phyloP scores from a whole-genome alignment of 2,113 vertebrate species.

The Antennarius striatus region DNA sequence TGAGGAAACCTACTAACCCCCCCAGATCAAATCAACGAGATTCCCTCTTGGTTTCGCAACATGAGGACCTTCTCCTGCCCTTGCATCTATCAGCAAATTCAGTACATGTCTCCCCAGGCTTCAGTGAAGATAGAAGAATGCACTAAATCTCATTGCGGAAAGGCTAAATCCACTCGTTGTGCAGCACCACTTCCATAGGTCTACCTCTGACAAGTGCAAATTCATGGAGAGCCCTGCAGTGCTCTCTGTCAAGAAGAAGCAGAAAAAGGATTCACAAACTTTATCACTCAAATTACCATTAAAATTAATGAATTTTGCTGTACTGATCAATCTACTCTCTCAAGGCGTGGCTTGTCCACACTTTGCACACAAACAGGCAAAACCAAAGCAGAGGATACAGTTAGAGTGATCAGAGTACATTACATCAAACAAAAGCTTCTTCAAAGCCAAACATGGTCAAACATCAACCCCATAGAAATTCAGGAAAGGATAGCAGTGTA shows the following conservation, averaged over 20 bases:
- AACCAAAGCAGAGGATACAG: constrained; percentile 5
- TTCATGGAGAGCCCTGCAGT: constrained; percentile 18
- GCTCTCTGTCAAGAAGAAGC: constrained; percentile 1
- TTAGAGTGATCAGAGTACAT: no score
- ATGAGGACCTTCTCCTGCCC: constrained; percentile 36
- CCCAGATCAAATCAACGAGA: constrained; percentile 34
- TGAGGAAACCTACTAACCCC: no score
- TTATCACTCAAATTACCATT: not conserved
- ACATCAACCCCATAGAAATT: no score
- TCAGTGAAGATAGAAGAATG: constrained; percentile 54
- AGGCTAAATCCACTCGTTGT: constrained; percentile 62
- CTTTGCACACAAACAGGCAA: not conserved
- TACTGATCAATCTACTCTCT: no score
- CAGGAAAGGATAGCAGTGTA: no score
- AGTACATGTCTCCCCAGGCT: constrained; percentile 56
- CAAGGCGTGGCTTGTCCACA: no score
- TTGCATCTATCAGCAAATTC: constrained; percentile 50
- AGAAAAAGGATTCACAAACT: not conserved
- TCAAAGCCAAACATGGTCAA: no score
- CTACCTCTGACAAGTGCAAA: constrained; percentile 44
- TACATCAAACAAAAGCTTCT: no score
- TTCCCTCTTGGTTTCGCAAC: constrained; percentile 45
- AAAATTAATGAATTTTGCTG: not conserved
- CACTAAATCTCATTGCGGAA: constrained; percentile 62
- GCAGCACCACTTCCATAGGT: constrained; percentile 64